A percentile compares a stretch with the other conserved stretches of the same genome.
Conservation (phyloP, 2,113 vertebrate genomes). For the Triplophysa rosa region DNA sequence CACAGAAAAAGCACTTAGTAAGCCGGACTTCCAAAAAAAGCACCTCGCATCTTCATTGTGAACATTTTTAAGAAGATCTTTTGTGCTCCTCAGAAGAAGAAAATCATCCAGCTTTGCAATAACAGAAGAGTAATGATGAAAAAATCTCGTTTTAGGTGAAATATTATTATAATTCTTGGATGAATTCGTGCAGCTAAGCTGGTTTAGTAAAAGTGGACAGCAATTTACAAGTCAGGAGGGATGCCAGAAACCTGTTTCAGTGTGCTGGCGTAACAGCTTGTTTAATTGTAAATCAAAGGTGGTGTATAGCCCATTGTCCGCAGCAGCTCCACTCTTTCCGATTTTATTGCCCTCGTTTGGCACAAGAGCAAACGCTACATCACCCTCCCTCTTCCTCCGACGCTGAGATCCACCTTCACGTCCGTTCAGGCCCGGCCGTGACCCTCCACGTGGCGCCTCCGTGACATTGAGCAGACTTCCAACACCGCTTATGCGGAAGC, state of each 20-base stretch:
- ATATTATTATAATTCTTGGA: constrained; percentile 5
- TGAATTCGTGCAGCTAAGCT: not conserved
- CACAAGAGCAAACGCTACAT: not conserved
- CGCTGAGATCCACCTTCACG: not conserved
- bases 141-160: not conserved
- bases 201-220: not conserved
- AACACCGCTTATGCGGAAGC: constrained; percentile 8
- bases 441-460: not conserved
- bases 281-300: constrained; percentile 39
- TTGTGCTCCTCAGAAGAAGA: not conserved
- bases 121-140: not conserved
- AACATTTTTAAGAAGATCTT: not conserved
- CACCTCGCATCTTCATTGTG: too few species aligned
- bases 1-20: too few species aligned
- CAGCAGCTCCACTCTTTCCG: not conserved
- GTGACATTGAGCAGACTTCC: constrained; percentile 29
- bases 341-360: constrained; percentile 16
- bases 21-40: too few species aligned
- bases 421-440: not conserved
- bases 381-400: not conserved
- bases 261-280: constrained; percentile 3
- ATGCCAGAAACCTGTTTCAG: not conserved
- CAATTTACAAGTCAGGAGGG: constrained; percentile 8
- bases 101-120: not conserved
- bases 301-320: constrained; percentile 16